Conservation (phyloP, 1,140 invertebrate species). For the Brachionus koreanus region DNA sequence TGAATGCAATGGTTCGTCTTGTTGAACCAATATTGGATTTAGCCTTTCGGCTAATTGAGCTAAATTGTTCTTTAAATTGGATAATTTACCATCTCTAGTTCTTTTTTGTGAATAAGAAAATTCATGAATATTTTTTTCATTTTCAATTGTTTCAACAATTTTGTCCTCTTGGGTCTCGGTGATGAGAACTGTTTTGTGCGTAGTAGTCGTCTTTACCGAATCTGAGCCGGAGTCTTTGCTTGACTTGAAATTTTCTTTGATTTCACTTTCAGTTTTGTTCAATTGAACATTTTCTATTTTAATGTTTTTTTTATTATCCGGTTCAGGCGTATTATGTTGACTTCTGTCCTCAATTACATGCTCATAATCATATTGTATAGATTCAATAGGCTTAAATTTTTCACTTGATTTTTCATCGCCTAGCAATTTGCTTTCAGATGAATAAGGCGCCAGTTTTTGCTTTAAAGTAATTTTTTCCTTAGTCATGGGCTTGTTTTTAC, state of each 20-base stretch:
- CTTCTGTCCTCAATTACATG: not conserved
- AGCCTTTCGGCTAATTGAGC: slow-evolving; percentile 8
- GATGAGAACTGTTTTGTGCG: not conserved
- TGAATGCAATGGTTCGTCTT: not conserved
- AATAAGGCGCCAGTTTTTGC: not conserved
- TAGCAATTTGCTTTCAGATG: not conserved
- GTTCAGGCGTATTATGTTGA: not conserved
- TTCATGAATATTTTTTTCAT: not conserved
- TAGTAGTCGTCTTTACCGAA: not conserved
- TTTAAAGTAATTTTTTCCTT: not conserved
- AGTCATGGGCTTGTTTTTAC: not conserved
- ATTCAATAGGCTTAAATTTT: slow-evolving; percentile 4
- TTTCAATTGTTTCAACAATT: slow-evolving; percentile 17
- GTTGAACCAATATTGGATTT: not conserved
- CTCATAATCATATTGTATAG: slow-evolving; percentile 14
- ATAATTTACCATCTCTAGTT: not conserved
- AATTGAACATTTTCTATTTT: slow-evolving; percentile 8
- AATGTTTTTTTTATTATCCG: slow-evolving; percentile 14
- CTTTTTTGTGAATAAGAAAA: not conserved
- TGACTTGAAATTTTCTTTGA: slow-evolving; percentile 6
- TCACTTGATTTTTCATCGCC: not conserved
- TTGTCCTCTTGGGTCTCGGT: slow-evolving; percentile 22
- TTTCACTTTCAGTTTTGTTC: slow-evolving; percentile 8
- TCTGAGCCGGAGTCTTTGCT: not conserved
- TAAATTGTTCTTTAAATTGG: slow-evolving; percentile 7